Evolutionary conservation across 2,888 invertebrate genomes (phyloP).

Genomic region (Macrophya annulata): DNA sequence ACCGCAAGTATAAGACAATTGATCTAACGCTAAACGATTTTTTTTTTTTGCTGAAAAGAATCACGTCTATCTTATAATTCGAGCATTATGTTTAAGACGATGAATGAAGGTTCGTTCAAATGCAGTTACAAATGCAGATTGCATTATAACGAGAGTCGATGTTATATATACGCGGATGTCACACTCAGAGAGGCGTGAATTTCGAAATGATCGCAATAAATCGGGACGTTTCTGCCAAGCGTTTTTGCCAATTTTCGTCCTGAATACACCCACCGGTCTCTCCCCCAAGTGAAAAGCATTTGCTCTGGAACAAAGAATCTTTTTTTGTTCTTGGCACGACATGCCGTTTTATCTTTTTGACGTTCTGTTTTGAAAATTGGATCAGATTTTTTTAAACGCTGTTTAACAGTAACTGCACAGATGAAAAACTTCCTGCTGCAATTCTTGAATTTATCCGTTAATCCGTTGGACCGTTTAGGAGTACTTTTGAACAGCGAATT

Average conservation of each 20-base stretch:
- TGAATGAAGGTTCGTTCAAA: constrained; percentile 1
- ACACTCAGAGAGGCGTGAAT: background rate
- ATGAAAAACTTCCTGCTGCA: background rate
- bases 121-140: constrained; percentile 46
- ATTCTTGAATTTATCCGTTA: background rate
- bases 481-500: background rate
- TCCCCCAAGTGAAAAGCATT: background rate
- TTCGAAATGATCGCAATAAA: constrained; percentile 44
- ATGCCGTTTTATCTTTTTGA: background rate
- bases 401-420: background rate
- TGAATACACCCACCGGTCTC: constrained; percentile 8
- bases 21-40: constrained; percentile 14
- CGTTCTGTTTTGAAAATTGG: constrained; percentile 20
- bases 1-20: constrained; percentile 12
- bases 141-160: constrained; percentile 34
- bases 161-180: background rate
- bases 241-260: background rate
- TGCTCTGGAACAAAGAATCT: constrained; percentile 31
- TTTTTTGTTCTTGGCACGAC: constrained; percentile 7
- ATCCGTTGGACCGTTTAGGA: background rate
- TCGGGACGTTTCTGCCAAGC: constrained; percentile 30
- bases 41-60: background rate
- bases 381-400: background rate
- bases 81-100: constrained; percentile 23
- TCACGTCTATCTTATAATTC: constrained; percentile 18